Evolutionary conservation across 2,888 invertebrate species (phyloP).

Genomic region (Strigamia maritima): DNA sequence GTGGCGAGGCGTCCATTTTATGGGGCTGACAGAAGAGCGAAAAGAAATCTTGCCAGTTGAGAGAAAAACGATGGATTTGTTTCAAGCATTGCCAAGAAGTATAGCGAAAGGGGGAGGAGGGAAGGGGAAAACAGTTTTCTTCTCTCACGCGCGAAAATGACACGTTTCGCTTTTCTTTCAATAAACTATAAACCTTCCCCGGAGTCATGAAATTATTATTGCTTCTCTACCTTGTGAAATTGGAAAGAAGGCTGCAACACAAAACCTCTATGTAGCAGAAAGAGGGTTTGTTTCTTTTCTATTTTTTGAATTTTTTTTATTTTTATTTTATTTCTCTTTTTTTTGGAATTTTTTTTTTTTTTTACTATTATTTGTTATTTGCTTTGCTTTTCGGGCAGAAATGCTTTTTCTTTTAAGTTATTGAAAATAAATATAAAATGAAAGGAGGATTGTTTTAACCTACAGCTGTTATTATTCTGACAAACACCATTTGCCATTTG

Average conservation of each 20-base stretch:
- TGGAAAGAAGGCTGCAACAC: constrained; percentile 4
- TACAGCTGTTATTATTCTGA: no score
- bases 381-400: neutral
- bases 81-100: constrained; percentile 4
- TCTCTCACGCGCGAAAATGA: constrained; percentile 4
- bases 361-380: no score
- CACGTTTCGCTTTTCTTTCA: constrained; percentile 4
- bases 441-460: neutral
- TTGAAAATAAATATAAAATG: neutral
- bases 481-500: no score
- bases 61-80: neutral
- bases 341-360: neutral
- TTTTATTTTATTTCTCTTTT: neutral
- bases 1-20: constrained; percentile 4
- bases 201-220: constrained; percentile 4
- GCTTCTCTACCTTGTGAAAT: neutral
- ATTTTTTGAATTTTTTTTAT: neutral
- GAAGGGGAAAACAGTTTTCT: neutral
- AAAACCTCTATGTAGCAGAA: neutral
- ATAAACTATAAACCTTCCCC: constrained; percentile 4
- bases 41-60: neutral
- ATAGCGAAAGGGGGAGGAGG: neutral
- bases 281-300: neutral
- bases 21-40: neutral
- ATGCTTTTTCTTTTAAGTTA: no score